These are phyloP conservation scores for Tenrec ecaudatus DNA, from an alignment of 2,113 vertebrate species.

Conservation along the genomic window DNA sequence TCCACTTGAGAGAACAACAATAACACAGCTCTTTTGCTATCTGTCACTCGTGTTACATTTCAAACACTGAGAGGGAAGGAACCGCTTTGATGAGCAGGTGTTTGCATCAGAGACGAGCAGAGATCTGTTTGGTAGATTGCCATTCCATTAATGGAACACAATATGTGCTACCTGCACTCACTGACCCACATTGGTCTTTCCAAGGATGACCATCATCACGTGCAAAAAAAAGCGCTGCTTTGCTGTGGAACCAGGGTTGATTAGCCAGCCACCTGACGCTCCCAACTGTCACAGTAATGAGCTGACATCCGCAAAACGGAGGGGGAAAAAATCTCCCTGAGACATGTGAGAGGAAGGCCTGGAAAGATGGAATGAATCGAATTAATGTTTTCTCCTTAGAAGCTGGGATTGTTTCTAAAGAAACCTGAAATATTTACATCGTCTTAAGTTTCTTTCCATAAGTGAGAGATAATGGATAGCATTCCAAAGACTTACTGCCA, in stretches of 20 bases:
- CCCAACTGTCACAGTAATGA: not conserved
- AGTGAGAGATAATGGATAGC: not conserved
- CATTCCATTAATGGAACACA: conserved; percentile 21
- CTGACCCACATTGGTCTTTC: conserved; percentile 36
- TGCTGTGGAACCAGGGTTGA: not conserved
- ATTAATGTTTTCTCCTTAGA: not conserved
- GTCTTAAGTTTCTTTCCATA: not conserved
- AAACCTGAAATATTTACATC: not conserved
- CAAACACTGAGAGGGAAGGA: not conserved
- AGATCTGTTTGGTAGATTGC: not conserved
- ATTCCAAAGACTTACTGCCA: not conserved
- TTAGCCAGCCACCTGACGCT: fast-evolving
- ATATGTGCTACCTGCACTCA: not conserved
- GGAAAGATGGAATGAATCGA: not conserved
- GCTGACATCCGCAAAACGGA: not conserved
- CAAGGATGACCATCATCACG: not conserved
- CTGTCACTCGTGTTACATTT: not conserved
- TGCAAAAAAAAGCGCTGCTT: not conserved
- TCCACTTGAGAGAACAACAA: not conserved
- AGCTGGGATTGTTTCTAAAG: not conserved
- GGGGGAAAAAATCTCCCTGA: not conserved
- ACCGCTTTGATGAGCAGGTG: conserved; percentile 58
- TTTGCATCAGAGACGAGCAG: not conserved
- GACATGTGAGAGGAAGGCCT: not conserved
- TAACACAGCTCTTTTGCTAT: not conserved